phyloP scores from a whole-genome alignment of 1,140 invertebrate species.

The Apis cerana region DNA sequence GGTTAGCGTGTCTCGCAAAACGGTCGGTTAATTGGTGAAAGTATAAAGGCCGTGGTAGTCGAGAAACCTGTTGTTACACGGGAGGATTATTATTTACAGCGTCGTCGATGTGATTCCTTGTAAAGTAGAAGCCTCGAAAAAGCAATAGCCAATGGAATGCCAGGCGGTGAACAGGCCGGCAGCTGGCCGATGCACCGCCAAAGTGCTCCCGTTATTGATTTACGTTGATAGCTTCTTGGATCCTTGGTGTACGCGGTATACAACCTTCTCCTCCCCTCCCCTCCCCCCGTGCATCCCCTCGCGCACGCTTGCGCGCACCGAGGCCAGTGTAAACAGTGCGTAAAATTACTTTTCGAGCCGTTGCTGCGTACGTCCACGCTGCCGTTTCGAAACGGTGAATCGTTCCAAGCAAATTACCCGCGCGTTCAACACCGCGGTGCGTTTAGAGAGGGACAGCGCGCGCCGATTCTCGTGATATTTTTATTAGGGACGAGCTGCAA shows the following conservation, averaged over 20 bases:
- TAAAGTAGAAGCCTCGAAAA: constrained; percentile 65
- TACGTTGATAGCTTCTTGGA: constrained; percentile 76
- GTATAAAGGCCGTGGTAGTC: constrained; percentile 23
- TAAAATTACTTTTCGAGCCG: constrained; percentile 65
- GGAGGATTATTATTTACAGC: constrained; percentile 69
- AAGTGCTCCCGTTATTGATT: constrained; percentile 77
- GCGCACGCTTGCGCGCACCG: constrained; percentile 26
- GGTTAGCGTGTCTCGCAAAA: constrained; percentile 43
- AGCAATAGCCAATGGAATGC: constrained; percentile 71
- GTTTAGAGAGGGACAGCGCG: constrained; percentile 7
- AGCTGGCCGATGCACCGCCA: constrained; percentile 74
- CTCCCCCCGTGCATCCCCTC: background rate
- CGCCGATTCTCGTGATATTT: constrained; percentile 32
- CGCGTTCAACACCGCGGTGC: background rate
- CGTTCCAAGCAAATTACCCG: constrained; percentile 48
- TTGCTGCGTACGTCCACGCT: constrained; percentile 1
- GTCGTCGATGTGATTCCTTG: constrained; percentile 66
- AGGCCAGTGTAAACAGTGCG: constrained; percentile 67
- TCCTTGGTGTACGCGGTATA: constrained; percentile 46
- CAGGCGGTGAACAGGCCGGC: constrained; percentile 53
- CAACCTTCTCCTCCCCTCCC: background rate
- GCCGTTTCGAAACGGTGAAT: background rate
- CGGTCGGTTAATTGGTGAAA: constrained; percentile 62
- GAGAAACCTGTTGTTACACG: constrained; percentile 41
- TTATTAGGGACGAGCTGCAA: background rate